phyloP scores from a whole-genome alignment of 2,113 vertebrate species.

The Clarias macrocephalus region DNA sequence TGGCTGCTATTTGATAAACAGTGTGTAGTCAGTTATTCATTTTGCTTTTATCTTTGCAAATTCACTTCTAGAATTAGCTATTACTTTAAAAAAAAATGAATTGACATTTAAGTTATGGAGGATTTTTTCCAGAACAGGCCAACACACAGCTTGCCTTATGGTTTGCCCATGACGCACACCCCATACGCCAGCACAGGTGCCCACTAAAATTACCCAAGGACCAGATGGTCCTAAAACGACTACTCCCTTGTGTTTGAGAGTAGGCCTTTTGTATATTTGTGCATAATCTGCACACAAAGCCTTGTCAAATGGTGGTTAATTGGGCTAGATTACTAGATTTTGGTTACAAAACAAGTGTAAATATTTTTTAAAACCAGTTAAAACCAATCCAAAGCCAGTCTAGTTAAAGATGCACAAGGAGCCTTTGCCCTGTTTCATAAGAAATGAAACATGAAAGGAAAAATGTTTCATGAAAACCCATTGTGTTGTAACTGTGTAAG shows the following conservation, averaged over 20 bases:
- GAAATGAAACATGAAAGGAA: too few relatives aligned
- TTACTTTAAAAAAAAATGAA: not conserved
- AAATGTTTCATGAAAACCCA: not conserved
- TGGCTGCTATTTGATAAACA: not conserved
- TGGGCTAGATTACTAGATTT: not conserved
- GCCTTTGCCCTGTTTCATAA: not conserved
- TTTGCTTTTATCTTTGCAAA: not conserved
- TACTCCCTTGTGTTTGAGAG: conserved; percentile 51
- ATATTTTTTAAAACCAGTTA: not conserved
- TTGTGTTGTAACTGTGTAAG: not conserved
- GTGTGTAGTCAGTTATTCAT: not conserved
- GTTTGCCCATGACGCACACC: conserved; percentile 62
- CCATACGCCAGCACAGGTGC: conserved; percentile 62
- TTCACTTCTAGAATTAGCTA: not conserved
- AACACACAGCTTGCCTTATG: conserved; percentile 71
- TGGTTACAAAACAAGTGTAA: not conserved
- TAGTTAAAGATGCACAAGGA: not conserved
- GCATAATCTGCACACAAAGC: not conserved
- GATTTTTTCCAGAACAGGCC: conserved; percentile 65
- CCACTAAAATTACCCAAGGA: conserved; percentile 70
- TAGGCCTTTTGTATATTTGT: conserved; percentile 14
- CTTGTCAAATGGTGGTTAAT: not conserved
- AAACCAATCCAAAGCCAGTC: not conserved
- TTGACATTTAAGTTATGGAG: conserved; percentile 24
- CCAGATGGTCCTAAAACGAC: conserved; percentile 75